Conservation (phyloP, 1,140 invertebrate species). For the Pseudomyrmex flavicornis region DNA sequence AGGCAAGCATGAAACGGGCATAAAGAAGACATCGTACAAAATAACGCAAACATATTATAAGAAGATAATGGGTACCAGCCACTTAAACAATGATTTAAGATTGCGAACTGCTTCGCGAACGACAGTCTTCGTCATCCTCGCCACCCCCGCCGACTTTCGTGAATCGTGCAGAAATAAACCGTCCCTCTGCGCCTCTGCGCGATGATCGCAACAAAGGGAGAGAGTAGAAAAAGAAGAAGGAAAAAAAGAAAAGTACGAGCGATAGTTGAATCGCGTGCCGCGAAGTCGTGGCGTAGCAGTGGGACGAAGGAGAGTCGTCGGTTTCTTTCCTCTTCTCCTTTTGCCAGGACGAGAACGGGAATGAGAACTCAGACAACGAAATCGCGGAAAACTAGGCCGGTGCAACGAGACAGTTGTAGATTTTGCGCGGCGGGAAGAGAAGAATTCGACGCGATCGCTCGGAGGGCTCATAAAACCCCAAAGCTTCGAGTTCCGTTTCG, state of each 20-base stretch:
- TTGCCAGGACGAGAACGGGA: background rate
- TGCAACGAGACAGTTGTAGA: slow-evolving; percentile 49
- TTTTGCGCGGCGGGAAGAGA: slow-evolving; percentile 34
- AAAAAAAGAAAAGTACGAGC: slow-evolving; percentile 50
- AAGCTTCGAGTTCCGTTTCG: slow-evolving; percentile 59
- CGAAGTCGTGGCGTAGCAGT: slow-evolving; percentile 66
- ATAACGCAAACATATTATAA: slow-evolving; percentile 49
- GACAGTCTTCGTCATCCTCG: slow-evolving; percentile 50
- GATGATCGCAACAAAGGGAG: slow-evolving; percentile 41
- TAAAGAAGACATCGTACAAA: slow-evolving; percentile 59
- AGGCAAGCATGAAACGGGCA: slow-evolving; percentile 34
- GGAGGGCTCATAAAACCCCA: slow-evolving; percentile 46
- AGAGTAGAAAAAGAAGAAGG: background rate
- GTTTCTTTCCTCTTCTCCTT: slow-evolving; percentile 58
- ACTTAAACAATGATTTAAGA: slow-evolving; percentile 73
- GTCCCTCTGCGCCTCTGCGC: slow-evolving; percentile 15
- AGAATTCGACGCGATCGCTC: slow-evolving; percentile 28
- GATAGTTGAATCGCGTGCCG: slow-evolving; percentile 74
- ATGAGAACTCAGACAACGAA: slow-evolving; percentile 14
- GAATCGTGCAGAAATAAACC: slow-evolving; percentile 50
- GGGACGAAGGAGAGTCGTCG: slow-evolving; percentile 59
- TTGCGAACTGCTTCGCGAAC: slow-evolving; percentile 39
- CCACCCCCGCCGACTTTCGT: slow-evolving; percentile 44
- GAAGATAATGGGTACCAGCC: slow-evolving; percentile 68
- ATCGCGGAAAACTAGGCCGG: slow-evolving; percentile 48